Percentiles rank a stretch among this genome's conserved stretches.
Conservation (phyloP, 2,113 vertebrate genomes). For the Rousettus leschenaultii region DNA sequence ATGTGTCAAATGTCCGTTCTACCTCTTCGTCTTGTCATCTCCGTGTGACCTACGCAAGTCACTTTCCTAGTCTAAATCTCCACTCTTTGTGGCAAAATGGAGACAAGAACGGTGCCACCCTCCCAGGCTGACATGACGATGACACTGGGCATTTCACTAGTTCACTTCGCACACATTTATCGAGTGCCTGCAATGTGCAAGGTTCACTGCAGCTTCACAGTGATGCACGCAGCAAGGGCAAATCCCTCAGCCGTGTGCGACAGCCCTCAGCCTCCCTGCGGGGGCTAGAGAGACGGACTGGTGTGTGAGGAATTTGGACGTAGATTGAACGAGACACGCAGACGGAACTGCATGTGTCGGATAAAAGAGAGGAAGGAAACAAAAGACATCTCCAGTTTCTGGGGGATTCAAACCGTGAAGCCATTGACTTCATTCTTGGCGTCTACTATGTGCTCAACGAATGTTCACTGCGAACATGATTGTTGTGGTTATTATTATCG, state of each 20-base stretch:
- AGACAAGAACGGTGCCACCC: fast-evolving
- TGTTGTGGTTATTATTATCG: not conserved
- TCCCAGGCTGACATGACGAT: not conserved
- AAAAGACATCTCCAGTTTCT: not conserved
- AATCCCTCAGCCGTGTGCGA: fast-evolving
- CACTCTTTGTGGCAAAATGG: not conserved
- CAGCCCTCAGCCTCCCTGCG: not conserved
- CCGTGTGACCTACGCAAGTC: not conserved
- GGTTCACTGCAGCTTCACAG: fast-evolving
- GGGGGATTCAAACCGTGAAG: not conserved
- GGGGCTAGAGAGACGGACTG: not conserved
- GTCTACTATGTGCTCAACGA: not conserved
- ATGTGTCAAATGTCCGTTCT: not conserved
- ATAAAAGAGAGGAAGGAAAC: not conserved
- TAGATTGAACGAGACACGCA: not conserved
- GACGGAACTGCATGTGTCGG: not conserved
- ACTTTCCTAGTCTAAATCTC: not conserved
- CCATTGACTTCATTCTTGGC: not conserved
- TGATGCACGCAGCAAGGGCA: fast-evolving
- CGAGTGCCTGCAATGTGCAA: fast-evolving
- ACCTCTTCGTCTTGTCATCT: not conserved
- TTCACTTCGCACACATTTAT: fast-evolving
- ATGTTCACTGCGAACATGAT: fast-evolving
- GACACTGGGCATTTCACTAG: not conserved
- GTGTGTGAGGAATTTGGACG: not conserved